Base-by-base conservation (phyloP, 2,888 invertebrate species). In the Lycia hirtaria region DNA sequence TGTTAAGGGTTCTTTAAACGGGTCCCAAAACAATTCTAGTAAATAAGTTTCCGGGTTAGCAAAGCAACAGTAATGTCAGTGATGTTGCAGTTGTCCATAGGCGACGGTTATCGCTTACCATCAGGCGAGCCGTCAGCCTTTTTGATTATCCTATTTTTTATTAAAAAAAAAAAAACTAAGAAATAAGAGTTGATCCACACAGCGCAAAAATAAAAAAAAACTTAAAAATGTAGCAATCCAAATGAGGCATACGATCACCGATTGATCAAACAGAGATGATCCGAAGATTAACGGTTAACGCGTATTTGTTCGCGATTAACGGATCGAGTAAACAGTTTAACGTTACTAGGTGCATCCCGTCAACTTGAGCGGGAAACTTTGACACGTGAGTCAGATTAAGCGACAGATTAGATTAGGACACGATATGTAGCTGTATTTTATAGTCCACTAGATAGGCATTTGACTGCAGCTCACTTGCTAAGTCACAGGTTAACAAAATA, bases 221-320 rank as follows among this genome's bases (percentile, higher is more conserved):
- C n/a, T 33, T 9, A 33, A 6, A 33, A 33, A 33, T 1, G 3
- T n/a, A 7, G 9, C 14, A 33, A 33, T 15, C 33, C 19, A 37
- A 19, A 32, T 38, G 43, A 45, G 26, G 24, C 22, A 56, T 61
- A 40, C 43, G 53, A 55, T 62, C 35, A 67, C 62, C 61, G 56
- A 67, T 67, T 56, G 67, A 64, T 64, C 64, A 64, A 67, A 67
- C 62, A 67, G 41, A 44, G 61, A 48, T 57, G 52, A 62, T 59
- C 61, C 59, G 56, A 57, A 49, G 59, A 63, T 60, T 63, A 61
- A 61, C 64, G 51, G 64, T 60, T 60, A 47, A 48, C 24, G 17
- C 48, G 19, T 49, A 48, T 53, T 58, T 52, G 57, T 47, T 60
- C 45, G 56, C 58, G 58, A 64, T 55, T 59, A 61, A 64, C 62